These are phyloP conservation scores for Alethe diademata DNA, from an alignment of 2,113 vertebrate genomes.

Conservation along the genomic window DNA sequence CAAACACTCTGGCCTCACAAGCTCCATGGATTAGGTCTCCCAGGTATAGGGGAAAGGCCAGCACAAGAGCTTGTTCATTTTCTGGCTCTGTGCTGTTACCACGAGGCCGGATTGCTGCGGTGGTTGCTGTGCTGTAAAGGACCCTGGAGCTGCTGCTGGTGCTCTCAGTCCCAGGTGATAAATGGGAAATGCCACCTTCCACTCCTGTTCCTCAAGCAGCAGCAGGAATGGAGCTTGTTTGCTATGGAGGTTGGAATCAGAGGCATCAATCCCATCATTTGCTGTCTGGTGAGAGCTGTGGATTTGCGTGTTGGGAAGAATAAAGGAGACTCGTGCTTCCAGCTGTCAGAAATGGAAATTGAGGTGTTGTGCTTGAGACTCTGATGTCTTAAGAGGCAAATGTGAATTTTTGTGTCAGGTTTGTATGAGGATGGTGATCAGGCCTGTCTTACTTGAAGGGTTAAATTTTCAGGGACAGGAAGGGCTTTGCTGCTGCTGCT, in stretches of 20 bases:
- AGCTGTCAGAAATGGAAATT: not conserved
- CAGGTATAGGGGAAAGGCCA: not conserved
- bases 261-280: not conserved
- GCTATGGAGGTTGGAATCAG: not conserved
- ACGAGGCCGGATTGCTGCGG: fast-evolving
- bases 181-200: not conserved
- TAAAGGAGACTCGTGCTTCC: not conserved
- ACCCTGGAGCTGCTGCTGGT: not conserved
- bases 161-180: not conserved
- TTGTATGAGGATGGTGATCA: not conserved
- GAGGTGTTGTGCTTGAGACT: not conserved
- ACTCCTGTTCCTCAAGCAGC: not conserved
- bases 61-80: not conserved
- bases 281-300: not conserved
- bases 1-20: fast-evolving
- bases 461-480: not conserved
- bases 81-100: not conserved
- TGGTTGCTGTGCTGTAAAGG: fast-evolving
- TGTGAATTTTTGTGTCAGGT: not conserved
- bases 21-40: fast-evolving
- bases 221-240: not conserved
- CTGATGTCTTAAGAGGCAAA: not conserved
- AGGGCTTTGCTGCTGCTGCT: not conserved
- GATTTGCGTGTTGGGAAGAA: not conserved
- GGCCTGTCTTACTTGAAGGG: not conserved